Evolutionary conservation across 1,140 invertebrate species (phyloP).

Genomic region (Temnothorax curvispinosus): DNA sequence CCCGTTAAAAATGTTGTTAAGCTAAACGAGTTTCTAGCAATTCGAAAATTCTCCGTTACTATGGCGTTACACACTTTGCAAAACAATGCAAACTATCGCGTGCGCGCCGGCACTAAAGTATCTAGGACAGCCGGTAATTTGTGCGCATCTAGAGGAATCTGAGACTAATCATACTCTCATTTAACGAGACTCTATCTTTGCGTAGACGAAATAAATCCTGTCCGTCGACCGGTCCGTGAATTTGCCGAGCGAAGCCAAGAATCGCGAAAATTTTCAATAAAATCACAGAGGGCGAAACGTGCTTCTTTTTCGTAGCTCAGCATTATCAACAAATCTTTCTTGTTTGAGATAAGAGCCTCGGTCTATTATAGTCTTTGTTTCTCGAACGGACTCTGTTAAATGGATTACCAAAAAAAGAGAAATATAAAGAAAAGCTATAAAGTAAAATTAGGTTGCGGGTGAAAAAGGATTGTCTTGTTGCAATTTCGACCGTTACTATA

Average conservation of each 20-base stretch:
- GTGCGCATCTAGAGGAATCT: conserved; percentile 36
- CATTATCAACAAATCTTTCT: background rate
- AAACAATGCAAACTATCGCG: conserved; percentile 35
- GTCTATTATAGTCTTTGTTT: background rate
- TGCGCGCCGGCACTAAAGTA: conserved; percentile 31
- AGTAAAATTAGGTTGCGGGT: background rate
- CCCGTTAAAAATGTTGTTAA: background rate
- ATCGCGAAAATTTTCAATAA: conserved; percentile 6
- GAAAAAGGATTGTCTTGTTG: conserved; percentile 6
- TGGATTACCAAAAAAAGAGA: background rate
- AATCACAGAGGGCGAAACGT: conserved; percentile 5
- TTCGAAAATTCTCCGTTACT: conserved; percentile 25
- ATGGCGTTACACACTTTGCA: background rate
- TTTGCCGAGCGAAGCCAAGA: background rate
- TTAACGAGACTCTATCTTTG: conserved; percentile 9
- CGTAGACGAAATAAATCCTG: background rate
- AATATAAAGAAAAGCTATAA: background rate
- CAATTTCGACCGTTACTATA: background rate
- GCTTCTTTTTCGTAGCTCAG: background rate
- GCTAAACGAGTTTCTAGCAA: background rate
- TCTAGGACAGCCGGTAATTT: conserved; percentile 42
- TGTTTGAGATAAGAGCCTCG: conserved; percentile 14
- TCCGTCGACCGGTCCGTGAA: background rate
- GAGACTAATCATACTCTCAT: conserved; percentile 41
- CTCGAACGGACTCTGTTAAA: background rate